phyloP scores from a whole-genome alignment of 2,888 invertebrate genomes.

The Metopia argyrocephala region DNA sequence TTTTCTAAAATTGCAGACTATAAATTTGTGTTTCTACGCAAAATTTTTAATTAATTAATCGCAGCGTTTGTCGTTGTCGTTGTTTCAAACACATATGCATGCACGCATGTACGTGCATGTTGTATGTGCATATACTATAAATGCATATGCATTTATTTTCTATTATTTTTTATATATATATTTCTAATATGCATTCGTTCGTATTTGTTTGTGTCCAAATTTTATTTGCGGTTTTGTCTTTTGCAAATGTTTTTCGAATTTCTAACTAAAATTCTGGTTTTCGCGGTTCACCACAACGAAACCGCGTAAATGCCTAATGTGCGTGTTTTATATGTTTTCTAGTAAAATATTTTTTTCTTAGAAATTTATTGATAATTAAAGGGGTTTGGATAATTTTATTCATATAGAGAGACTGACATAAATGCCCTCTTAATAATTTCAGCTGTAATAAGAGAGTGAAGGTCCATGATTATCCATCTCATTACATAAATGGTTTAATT shows the following conservation, averaged over 20 bases:
- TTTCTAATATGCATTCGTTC: not conserved
- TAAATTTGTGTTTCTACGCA: constrained; percentile 63
- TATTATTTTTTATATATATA: not conserved
- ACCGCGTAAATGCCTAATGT: constrained; percentile 48
- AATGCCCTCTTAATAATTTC: not conserved
- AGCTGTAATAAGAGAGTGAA: too few species aligned
- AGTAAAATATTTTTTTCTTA: too few species aligned
- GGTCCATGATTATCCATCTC: too few species aligned
- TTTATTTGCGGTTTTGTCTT: constrained; percentile 61
- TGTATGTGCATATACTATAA: too few species aligned
- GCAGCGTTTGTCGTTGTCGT: constrained; percentile 27
- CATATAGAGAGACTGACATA: not conserved
- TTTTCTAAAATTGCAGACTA: constrained; percentile 61
- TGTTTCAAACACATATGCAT: not conserved
- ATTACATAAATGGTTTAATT: too few species aligned
- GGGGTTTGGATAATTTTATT: too few species aligned
- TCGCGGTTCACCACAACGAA: constrained; percentile 42
- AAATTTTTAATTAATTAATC: constrained; percentile 66
- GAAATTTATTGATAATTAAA: too few species aligned
- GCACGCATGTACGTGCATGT: too few species aligned
- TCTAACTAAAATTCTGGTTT: constrained; percentile 48
- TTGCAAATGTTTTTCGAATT: constrained; percentile 54
- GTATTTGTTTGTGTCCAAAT: constrained; percentile 42
- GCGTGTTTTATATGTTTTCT: too few species aligned
- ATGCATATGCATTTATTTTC: not conserved